These are phyloP conservation scores for Gasterosteus aculeatus DNA, from an alignment of 2,113 vertebrate genomes.

Conservation along the genomic window DNA sequence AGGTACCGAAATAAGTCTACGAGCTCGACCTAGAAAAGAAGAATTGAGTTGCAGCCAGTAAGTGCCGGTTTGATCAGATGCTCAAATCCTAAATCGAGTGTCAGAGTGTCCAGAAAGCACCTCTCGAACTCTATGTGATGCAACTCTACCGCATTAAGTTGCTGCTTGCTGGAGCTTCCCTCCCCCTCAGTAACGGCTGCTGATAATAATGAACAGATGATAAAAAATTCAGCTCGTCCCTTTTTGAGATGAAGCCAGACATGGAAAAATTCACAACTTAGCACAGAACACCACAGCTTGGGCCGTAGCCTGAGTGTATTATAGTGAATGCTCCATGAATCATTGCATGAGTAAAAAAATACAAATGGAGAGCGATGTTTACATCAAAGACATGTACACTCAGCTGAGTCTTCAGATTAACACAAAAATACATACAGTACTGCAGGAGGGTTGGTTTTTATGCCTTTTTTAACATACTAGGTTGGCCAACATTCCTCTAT, in stretches of 20 bases:
- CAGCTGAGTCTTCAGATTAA: slow-evolving; percentile 59
- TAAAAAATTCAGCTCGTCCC: neutral
- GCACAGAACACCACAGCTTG: slow-evolving; percentile 49
- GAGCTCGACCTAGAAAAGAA: slow-evolving; percentile 58
- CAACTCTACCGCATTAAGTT: neutral
- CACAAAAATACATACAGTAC: slow-evolving; percentile 66
- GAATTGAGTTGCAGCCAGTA: slow-evolving; percentile 48
- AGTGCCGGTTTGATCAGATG: slow-evolving; percentile 11
- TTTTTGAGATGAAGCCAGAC: neutral
- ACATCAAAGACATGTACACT: slow-evolving; percentile 71
- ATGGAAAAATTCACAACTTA: slow-evolving; percentile 10
- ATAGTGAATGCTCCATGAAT: slow-evolving; percentile 67
- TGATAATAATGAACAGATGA: slow-evolving; percentile 4
- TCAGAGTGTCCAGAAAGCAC: slow-evolving; percentile 2
- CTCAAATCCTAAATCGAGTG: slow-evolving; percentile 1
- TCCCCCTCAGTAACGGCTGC: neutral
- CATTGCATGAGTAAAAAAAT: slow-evolving; percentile 74
- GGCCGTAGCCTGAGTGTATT: slow-evolving; percentile 63
- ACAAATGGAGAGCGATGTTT: slow-evolving; percentile 67
- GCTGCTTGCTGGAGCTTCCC: neutral
- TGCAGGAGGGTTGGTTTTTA: slow-evolving; percentile 50
- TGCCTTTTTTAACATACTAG: slow-evolving; percentile 32
- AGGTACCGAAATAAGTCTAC: slow-evolving; percentile 30
- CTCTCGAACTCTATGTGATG: neutral
- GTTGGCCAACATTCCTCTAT: slow-evolving; percentile 57